Evolutionary conservation across 1,140 invertebrate genomes (phyloP).

Genomic region (Leptinotarsa lineolata): DNA sequence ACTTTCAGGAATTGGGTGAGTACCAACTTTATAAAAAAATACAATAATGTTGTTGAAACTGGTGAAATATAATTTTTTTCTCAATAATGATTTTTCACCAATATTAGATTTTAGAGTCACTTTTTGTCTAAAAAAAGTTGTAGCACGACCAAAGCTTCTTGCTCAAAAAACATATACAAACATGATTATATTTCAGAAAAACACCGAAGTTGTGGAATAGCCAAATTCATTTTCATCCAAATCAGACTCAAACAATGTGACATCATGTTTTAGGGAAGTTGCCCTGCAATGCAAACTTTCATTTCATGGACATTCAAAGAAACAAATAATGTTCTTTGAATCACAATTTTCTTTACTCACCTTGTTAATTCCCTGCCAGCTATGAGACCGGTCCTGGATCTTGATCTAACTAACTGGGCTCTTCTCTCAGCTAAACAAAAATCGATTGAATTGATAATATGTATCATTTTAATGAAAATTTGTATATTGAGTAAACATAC

Average conservation of each 20-base stretch:
- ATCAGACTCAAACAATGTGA: not conserved
- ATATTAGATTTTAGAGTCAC: not conserved
- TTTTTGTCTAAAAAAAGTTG: not conserved
- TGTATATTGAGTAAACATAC: conserved; percentile 27
- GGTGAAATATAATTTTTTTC: too few species aligned
- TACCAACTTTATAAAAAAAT: too few species aligned
- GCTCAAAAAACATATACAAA: not conserved
- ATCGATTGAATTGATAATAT: not conserved
- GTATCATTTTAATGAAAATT: not conserved
- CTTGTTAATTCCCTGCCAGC: conserved; percentile 65
- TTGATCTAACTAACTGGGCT: conserved; percentile 82
- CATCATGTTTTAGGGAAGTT: conserved; percentile 24
- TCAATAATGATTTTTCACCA: too few species aligned
- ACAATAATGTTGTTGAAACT: too few species aligned
- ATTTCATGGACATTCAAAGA: not conserved
- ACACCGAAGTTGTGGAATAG: conserved; percentile 24
- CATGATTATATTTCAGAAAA: conserved; percentile 17
- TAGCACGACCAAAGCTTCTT: not conserved
- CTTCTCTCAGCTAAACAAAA: conserved; percentile 73
- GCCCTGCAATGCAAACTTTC: conserved; percentile 12
- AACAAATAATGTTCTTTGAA: not conserved
- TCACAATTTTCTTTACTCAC: conserved; percentile 53
- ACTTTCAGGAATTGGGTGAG: too few species aligned
- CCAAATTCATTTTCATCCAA: conserved; percentile 26
- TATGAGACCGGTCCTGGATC: conserved; percentile 77